Percentiles rank a stretch among this genome's conserved stretches.
phyloP scores from a whole-genome alignment of 2,113 vertebrate genomes.

The Pachycephala philippinensis region DNA sequence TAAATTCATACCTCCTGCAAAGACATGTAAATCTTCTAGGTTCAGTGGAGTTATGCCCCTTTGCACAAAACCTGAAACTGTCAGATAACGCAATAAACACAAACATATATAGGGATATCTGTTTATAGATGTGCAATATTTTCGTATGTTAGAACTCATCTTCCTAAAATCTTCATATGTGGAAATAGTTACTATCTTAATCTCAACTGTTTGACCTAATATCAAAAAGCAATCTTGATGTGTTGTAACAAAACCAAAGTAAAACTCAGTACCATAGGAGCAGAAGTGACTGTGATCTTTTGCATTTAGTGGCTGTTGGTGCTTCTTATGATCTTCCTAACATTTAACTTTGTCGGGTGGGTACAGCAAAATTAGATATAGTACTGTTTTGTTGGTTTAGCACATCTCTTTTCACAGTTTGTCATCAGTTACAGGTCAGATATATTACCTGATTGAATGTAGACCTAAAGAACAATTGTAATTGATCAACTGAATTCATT shows the following conservation, averaged over 20 bases:
- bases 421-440: not conserved
- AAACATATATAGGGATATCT: rapidly evolving
- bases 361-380: not conserved
- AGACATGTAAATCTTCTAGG: not conserved
- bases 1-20: not conserved
- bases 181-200: not conserved
- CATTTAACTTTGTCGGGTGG: not conserved
- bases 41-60: not conserved
- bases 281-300: not conserved
- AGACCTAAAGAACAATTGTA: not conserved
- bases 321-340: not conserved
- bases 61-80: not conserved
- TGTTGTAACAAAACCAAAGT: not conserved
- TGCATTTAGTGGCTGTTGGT: not conserved
- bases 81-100: not conserved
- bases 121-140: not conserved
- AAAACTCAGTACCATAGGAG: not conserved
- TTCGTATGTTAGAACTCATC: not conserved
- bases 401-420: not conserved
- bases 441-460: not conserved
- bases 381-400: not conserved
- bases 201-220: not conserved
- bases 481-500: not conserved
- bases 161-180: not conserved
- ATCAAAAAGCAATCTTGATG: not conserved